Conservation (phyloP, 1,140 invertebrate genomes). For the Procambarus virginalis region DNA sequence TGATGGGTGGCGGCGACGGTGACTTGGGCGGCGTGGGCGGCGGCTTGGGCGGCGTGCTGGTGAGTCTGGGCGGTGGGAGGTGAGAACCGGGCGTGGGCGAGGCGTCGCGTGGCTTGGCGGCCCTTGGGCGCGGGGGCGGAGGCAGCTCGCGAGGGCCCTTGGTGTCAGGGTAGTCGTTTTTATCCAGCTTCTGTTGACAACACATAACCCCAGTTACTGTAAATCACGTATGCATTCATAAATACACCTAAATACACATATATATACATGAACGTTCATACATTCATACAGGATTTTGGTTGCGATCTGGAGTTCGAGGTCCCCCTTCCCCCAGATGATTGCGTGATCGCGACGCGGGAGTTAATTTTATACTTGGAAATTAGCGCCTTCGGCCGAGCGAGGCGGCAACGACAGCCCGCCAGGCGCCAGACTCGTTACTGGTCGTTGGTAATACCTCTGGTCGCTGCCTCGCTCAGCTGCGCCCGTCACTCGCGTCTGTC, state of each 20-base stretch:
- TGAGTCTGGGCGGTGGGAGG: background rate
- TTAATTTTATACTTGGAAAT: no score
- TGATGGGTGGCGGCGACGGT: constrained; percentile 12
- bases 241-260: no score
- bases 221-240: background rate
- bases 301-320: no score
- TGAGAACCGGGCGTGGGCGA: background rate
- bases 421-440: no score
- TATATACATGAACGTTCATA: background rate
- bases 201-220: background rate
- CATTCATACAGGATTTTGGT: no score
- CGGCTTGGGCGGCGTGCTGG: background rate
- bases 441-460: no score
- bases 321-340: no score
- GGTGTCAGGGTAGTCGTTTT: background rate
- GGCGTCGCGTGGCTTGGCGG: background rate
- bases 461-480: no score
- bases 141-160: background rate
- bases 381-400: no score
- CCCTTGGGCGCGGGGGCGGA: background rate
- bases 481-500: no score
- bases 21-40: constrained; percentile 3
- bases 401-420: no score
- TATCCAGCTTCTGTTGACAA: constrained; percentile 27
- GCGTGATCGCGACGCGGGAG: no score